Percentiles rank a stretch among this genome's conserved stretches.
Conservation (phyloP, 2,113 vertebrate species). For the Motacilla tschutschensis region DNA sequence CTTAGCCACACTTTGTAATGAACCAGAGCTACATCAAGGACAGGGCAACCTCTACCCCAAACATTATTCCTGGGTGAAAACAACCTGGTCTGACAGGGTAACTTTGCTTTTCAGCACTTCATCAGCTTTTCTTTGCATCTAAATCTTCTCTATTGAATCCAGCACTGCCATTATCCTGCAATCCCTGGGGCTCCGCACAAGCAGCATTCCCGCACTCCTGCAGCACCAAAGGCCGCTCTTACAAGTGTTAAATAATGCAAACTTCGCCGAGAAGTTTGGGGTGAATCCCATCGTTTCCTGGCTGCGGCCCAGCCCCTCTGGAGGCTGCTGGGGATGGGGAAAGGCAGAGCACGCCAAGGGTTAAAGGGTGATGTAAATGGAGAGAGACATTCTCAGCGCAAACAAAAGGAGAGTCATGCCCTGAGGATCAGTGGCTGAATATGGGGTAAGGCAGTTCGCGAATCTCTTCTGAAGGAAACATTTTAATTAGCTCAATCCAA, state of each 20-base stretch:
- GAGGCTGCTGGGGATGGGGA: background rate
- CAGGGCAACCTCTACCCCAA: background rate
- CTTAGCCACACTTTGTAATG: constrained; percentile 8
- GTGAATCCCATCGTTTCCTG: background rate
- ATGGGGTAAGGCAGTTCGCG: constrained; percentile 2
- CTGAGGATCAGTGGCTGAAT: constrained; percentile 45
- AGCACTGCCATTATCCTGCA: background rate
- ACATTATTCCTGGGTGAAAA: background rate
- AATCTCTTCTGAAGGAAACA: constrained; percentile 40
- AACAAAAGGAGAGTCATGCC: constrained; percentile 62
- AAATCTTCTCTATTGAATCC: background rate
- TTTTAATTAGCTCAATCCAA: constrained; percentile 65
- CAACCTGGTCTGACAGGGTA: background rate
- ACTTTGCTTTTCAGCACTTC: background rate
- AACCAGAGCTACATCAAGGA: constrained; percentile 34
- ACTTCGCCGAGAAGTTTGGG: background rate
- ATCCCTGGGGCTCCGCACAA: background rate
- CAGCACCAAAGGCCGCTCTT: background rate
- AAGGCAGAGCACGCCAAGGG: background rate
- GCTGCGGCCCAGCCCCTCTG: background rate
- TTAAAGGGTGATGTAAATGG: constrained; percentile 59
- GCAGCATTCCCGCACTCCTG: background rate
- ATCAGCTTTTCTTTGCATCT: background rate
- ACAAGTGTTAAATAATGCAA: background rate
- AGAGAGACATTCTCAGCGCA: constrained; percentile 55